phyloP scores from a whole-genome alignment of 2,797 vertebrate genomes.

The Alca torda region DNA sequence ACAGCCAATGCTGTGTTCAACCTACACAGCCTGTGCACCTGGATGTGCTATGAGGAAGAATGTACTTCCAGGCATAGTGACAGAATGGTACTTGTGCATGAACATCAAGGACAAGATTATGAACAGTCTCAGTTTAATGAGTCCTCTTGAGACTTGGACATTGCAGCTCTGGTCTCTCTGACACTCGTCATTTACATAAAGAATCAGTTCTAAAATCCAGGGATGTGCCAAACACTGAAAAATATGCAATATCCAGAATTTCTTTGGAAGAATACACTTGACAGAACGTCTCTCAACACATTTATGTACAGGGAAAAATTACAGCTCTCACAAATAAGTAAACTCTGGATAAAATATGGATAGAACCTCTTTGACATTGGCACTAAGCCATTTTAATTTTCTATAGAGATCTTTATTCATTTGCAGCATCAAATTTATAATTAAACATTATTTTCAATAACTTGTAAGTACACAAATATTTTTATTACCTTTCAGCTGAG shows the following conservation, averaged over 20 bases:
- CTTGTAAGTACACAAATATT: background rate
- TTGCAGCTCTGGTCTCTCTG: background rate
- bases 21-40: background rate
- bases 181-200: slow-evolving; percentile 15
- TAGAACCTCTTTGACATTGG: background rate
- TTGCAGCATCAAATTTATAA: background rate
- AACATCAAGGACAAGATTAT: background rate
- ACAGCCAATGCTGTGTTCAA: background rate
- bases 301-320: background rate
- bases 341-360: background rate
- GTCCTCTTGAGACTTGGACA: slow-evolving; percentile 18
- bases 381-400: slow-evolving; percentile 17
- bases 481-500: background rate
- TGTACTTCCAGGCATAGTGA: background rate
- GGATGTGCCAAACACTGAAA: background rate
- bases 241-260: background rate
- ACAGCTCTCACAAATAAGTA: background rate
- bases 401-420: background rate
- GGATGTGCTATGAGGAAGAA: background rate
- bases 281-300: background rate
- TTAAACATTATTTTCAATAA: slow-evolving; percentile 3
- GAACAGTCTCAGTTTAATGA: slow-evolving; percentile 50
- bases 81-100: accelerated
- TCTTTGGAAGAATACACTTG: background rate
- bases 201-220: background rate